These are phyloP conservation scores for Mamestra configurata DNA, from an alignment of 1,140 invertebrate species.

Conservation along the genomic window DNA sequence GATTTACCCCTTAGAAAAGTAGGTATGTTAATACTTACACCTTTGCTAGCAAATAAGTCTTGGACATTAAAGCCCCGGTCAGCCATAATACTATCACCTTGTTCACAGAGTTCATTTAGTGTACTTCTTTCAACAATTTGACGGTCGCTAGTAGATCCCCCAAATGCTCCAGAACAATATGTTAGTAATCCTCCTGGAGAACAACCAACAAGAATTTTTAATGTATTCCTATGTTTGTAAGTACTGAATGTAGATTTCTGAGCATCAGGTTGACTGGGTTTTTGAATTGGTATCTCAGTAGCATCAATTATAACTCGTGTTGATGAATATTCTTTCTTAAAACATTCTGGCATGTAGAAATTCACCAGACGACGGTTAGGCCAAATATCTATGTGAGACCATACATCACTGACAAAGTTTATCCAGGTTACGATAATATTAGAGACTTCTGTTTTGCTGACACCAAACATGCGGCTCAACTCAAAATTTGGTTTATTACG, in stretches of 20 bases:
- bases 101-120: not conserved
- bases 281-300: not conserved
- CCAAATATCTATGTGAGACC: not conserved
- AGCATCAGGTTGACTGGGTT: not conserved
- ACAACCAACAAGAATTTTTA: not conserved
- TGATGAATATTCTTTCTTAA: not conserved
- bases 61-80: not conserved
- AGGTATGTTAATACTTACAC: slow-evolving; percentile 44
- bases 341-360: not conserved
- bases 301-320: not conserved
- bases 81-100: slow-evolving; percentile 37
- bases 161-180: not conserved
- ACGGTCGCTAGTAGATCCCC: not conserved
- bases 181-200: not conserved
- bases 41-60: not conserved
- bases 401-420: not conserved
- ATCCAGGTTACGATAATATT: not conserved
- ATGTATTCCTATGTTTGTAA: not conserved
- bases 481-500: too few relatives aligned
- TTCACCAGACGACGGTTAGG: not conserved
- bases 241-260: not conserved
- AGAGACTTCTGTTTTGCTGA: too few relatives aligned
- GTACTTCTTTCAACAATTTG: not conserved
- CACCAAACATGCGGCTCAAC: too few relatives aligned
- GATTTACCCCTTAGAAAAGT: slow-evolving; percentile 50